Percentiles rank a stretch among this genome's conserved stretches.
phyloP scores from a whole-genome alignment of 2,113 vertebrate genomes.

The Marcusenius ussheri region DNA sequence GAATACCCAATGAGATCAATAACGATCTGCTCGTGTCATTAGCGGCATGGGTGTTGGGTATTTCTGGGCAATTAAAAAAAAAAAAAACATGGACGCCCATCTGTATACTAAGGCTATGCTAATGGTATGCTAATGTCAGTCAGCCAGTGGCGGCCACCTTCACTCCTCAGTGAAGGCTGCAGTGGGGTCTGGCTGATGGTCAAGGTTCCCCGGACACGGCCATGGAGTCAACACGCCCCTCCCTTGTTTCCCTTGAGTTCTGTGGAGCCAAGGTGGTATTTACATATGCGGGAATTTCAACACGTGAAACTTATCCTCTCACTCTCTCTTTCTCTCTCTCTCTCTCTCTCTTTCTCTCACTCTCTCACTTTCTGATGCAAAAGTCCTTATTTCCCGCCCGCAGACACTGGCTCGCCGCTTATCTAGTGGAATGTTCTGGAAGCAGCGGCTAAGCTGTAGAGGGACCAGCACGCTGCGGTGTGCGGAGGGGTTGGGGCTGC shows the following conservation, averaged over 20 bases:
- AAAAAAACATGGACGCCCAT: neutral
- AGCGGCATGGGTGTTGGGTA: neutral
- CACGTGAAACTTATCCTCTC: neutral
- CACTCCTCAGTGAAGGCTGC: neutral
- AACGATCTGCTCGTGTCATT: neutral
- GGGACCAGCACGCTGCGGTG: neutral
- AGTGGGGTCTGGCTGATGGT: neutral
- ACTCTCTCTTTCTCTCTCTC: neutral
- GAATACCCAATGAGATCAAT: neutral
- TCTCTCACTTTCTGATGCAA: neutral
- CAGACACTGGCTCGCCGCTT: neutral
- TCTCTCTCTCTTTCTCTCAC: neutral
- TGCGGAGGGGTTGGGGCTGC: neutral
- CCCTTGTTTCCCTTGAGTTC: neutral
- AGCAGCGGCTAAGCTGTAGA: neutral
- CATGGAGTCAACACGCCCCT: neutral
- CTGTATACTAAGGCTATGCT: neutral
- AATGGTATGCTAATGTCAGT: neutral
- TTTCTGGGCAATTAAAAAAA: neutral
- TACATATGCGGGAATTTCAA: neutral
- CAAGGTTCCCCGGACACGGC: neutral
- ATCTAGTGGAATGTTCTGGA: neutral
- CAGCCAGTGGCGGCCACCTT: too few species aligned
- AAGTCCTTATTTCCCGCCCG: neutral
- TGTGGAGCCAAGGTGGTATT: neutral